These are phyloP conservation scores for Oligia strigilis DNA, from an alignment of 2,888 invertebrate species.

Conservation along the genomic window DNA sequence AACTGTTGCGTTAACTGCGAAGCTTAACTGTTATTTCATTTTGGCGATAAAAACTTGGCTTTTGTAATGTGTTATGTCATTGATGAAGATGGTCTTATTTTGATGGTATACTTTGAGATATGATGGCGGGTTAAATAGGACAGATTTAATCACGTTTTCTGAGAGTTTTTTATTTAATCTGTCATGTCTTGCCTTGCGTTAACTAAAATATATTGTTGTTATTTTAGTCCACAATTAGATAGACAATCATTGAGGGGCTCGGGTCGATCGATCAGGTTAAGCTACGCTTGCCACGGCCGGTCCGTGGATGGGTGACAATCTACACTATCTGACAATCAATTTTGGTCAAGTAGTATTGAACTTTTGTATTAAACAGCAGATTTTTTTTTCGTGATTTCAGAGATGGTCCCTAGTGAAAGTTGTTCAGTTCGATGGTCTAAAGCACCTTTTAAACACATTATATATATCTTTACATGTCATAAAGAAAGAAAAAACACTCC, in stretches of 20 bases:
- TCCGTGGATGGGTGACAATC: no score
- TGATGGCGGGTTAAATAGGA: not conserved
- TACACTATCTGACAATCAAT: no score
- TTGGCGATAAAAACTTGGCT: conserved; percentile 23
- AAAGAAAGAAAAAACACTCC: not conserved
- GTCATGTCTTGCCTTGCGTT: not conserved
- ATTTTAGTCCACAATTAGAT: not conserved
- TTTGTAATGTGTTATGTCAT: conserved; percentile 44
- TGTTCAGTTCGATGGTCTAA: no score
- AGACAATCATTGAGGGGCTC: not conserved
- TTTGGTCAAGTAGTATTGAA: no score
- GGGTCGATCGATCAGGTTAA: no score
- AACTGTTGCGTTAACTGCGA: conserved; percentile 51
- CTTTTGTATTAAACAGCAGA: no score
- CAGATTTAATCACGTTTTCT: conserved; percentile 8
- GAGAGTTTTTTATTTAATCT: not conserved
- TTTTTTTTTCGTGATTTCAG: no score
- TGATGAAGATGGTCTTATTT: conserved; percentile 17
- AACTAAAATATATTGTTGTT: not conserved
- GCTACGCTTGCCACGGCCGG: no score
- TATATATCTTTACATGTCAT: no score
- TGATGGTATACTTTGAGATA: not conserved
- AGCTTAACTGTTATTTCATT: conserved; percentile 28
- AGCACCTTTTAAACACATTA: no score
- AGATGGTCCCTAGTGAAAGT: no score